A percentile compares a stretch with the other conserved stretches of the same genome.
Conservation (phyloP, 2,797 vertebrate species). For the Acipenser ruthenus region DNA sequence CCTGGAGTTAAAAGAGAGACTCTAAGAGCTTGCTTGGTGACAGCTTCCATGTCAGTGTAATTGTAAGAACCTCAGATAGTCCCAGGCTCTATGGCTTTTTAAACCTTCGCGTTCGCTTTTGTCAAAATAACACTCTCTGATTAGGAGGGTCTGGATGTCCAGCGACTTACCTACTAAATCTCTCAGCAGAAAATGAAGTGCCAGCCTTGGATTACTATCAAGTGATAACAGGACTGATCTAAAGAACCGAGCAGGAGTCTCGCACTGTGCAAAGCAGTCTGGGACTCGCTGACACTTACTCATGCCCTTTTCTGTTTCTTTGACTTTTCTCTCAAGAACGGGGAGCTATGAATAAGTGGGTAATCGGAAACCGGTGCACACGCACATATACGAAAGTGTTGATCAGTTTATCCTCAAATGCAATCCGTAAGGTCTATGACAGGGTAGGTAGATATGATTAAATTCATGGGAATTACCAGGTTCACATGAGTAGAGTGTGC, state of each 20-base stretch:
- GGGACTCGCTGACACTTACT: not conserved
- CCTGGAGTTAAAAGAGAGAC: slow-evolving; percentile 18
- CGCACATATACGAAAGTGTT: too few relatives aligned
- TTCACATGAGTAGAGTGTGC: too few relatives aligned
- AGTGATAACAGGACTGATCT: slow-evolving; percentile 3
- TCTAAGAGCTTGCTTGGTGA: slow-evolving; percentile 12
- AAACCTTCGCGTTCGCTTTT: slow-evolving; percentile 11
- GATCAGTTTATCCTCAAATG: too few relatives aligned
- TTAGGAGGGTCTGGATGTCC: slow-evolving; percentile 16
- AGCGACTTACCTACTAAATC: slow-evolving; percentile 14
- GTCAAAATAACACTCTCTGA: slow-evolving; percentile 14
- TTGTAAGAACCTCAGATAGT: slow-evolving; percentile 5
- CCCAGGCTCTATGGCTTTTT: slow-evolving; percentile 14
- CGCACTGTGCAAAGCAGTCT: not conserved
- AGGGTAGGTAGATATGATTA: too few relatives aligned
- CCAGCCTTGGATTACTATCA: slow-evolving; percentile 12
- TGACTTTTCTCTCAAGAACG: too few relatives aligned
- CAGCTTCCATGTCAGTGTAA: slow-evolving; percentile 14
- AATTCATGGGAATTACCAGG: too few relatives aligned
- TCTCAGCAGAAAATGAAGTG: slow-evolving; percentile 16
- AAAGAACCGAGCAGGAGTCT: not conserved
- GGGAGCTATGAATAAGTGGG: too few relatives aligned
- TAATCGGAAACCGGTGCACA: too few relatives aligned
- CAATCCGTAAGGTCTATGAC: too few relatives aligned
- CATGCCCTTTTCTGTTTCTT: too few relatives aligned